Evolutionary conservation across 2,888 invertebrate genomes (phyloP).

Genomic region (Vanessa cardui): DNA sequence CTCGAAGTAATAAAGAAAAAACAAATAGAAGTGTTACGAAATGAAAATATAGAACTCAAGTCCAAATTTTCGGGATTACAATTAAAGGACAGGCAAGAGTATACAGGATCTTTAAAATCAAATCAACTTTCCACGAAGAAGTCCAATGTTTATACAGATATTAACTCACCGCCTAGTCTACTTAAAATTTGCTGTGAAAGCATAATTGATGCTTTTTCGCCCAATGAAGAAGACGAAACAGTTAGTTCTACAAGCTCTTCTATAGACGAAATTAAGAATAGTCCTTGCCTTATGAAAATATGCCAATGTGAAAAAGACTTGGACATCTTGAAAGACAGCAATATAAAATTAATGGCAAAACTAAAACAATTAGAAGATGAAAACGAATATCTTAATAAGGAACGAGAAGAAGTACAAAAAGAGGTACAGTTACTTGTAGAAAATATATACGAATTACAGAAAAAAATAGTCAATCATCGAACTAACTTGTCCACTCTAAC

Average conservation of each 20-base stretch:
- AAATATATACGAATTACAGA: constrained; percentile 64
- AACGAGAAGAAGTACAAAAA: constrained; percentile 56
- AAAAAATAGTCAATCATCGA: constrained; percentile 67
- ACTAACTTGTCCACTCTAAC: constrained; percentile 71
- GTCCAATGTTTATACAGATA: constrained; percentile 37
- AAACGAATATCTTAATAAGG: constrained; percentile 56
- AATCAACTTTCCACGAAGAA: constrained; percentile 29
- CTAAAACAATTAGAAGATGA: constrained; percentile 50
- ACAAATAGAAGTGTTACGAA: constrained; percentile 53
- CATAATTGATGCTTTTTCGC: constrained; percentile 57
- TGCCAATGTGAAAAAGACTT: constrained; percentile 43
- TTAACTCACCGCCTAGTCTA: constrained; percentile 62
- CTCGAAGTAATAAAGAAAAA: constrained; percentile 54
- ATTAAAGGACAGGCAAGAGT: constrained; percentile 14
- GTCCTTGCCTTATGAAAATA: constrained; percentile 18
- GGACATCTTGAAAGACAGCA: constrained; percentile 50
- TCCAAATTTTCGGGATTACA: constrained; percentile 24
- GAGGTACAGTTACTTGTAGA: constrained; percentile 64
- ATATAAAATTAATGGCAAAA: constrained; percentile 47
- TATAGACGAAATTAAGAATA: constrained; percentile 46
- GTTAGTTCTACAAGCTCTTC: constrained; percentile 29
- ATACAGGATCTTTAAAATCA: constrained; percentile 15
- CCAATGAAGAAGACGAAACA: constrained; percentile 47
- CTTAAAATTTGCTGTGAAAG: constrained; percentile 64
- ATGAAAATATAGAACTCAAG: constrained; percentile 58